Evolutionary conservation across 2,113 vertebrate genomes (phyloP).

Genomic region (Sylvilagus bachmani): DNA sequence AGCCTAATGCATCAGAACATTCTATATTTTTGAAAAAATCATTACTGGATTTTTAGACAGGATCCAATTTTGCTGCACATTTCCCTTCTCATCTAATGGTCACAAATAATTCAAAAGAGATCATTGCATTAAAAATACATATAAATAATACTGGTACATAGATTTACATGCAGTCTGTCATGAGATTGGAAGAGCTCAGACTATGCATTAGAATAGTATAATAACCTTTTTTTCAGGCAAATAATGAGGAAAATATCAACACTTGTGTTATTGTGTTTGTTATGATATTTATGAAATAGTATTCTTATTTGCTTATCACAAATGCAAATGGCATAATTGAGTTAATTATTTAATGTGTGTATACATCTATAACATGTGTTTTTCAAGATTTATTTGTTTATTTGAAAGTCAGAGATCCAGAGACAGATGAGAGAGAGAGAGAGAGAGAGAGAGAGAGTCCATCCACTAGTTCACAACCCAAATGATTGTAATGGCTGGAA

Average conservation of each 20-base stretch:
- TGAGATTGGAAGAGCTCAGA: background rate
- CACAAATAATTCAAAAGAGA: constrained; percentile 78
- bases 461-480: too few relatives aligned
- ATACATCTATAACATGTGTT: background rate
- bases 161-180: constrained; percentile 17
- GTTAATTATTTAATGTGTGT: constrained; percentile 25
- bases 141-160: constrained; percentile 69
- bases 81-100: constrained; percentile 54
- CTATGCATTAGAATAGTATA: background rate
- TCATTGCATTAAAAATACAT: constrained; percentile 77
- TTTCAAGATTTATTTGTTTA: too few relatives aligned
- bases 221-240: constrained; percentile 13
- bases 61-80: constrained; percentile 70
- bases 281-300: too few relatives aligned
- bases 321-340: background rate
- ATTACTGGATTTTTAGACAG: constrained; percentile 77
- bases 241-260: background rate
- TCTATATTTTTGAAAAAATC: constrained; percentile 62
- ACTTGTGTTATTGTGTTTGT: background rate
- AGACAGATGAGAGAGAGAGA: too few relatives aligned
- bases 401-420: too few relatives aligned
- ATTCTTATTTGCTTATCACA: constrained; percentile 21
- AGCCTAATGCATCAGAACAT: constrained; percentile 64
- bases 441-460: too few relatives aligned
- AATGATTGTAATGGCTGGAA: too few relatives aligned